phyloP scores from a whole-genome alignment of 2,888 invertebrate species.

The Drosophila paramelanica region DNA sequence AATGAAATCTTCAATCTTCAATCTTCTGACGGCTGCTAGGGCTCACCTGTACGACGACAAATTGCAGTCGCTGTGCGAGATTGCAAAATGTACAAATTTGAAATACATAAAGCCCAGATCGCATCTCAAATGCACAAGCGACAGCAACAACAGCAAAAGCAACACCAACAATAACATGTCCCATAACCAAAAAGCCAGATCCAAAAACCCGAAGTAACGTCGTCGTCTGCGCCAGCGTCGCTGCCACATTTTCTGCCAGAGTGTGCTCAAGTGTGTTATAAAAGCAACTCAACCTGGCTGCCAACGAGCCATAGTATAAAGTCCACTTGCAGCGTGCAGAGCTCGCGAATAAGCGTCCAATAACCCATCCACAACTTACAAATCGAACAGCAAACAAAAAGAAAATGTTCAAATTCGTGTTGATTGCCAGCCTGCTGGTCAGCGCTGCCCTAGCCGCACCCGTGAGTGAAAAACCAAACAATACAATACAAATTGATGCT shows the following conservation, averaged over 20 bases:
- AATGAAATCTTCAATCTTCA: constrained; percentile 39
- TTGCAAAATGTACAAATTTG: constrained; percentile 50
- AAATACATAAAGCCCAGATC: constrained; percentile 45
- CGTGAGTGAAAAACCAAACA: constrained; percentile 79
- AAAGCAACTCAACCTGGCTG: constrained; percentile 73
- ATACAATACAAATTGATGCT: not conserved
- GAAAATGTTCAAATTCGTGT: constrained; percentile 81
- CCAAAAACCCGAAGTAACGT: constrained; percentile 35
- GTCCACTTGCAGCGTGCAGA: constrained; percentile 82
- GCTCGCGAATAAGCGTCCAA: constrained; percentile 42
- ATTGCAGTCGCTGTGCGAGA: constrained; percentile 29
- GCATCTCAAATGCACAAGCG: constrained; percentile 46
- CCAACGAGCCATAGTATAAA: constrained; percentile 80
- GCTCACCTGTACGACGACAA: constrained; percentile 31
- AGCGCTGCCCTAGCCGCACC: constrained; percentile 75
- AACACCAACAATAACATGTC: constrained; percentile 24
- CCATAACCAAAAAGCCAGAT: constrained; percentile 39
- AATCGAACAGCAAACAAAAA: constrained; percentile 17
- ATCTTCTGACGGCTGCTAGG: constrained; percentile 26
- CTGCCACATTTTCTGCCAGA: constrained; percentile 2
- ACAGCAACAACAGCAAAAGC: constrained; percentile 1
- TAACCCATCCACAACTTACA: constrained; percentile 9
- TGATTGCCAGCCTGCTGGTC: constrained; percentile 81
- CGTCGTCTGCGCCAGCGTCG: constrained; percentile 42
- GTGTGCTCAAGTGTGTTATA: constrained; percentile 79